These are phyloP conservation scores for Campoplex capitator DNA, from an alignment of 2,888 invertebrate species.

Conservation along the genomic window DNA sequence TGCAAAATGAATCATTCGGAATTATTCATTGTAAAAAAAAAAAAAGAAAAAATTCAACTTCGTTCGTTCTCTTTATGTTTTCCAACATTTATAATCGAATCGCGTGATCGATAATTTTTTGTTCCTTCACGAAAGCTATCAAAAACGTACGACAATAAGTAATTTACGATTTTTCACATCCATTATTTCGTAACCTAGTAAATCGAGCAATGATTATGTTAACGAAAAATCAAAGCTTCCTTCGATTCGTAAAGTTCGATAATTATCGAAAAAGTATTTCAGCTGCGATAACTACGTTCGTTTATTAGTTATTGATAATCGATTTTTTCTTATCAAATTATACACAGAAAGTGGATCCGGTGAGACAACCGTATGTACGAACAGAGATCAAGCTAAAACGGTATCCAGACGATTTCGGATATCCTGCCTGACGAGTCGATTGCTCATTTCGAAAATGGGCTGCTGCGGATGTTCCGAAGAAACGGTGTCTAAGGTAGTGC, in stretches of 20 bases:
- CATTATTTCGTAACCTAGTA: background rate
- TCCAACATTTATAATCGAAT: background rate
- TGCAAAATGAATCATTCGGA: background rate
- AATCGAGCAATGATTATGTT: background rate
- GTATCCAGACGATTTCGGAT: slow-evolving; percentile 48
- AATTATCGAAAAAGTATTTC: background rate
- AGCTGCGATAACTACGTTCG: background rate
- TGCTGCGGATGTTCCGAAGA: slow-evolving; percentile 81
- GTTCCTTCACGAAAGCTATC: background rate
- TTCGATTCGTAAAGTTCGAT: background rate
- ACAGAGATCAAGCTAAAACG: slow-evolving; percentile 13
- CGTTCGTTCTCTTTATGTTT: background rate
- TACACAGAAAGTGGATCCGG: slow-evolving; percentile 47
- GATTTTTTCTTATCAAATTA: background rate
- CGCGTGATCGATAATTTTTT: background rate
- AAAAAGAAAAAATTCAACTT: too few relatives aligned
- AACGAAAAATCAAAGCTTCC: background rate
- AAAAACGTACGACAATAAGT: too few relatives aligned
- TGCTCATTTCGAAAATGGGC: slow-evolving; percentile 74
- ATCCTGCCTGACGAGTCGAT: slow-evolving; percentile 54
- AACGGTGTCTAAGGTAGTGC: slow-evolving; percentile 78
- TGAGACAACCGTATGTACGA: slow-evolving; percentile 47
- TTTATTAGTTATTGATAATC: background rate
- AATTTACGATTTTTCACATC: background rate
- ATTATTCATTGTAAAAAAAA: too few relatives aligned